Percentiles rank a stretch among this genome's conserved stretches.
phyloP scores from a whole-genome alignment of 2,888 invertebrate genomes.

The Chesias legatella region DNA sequence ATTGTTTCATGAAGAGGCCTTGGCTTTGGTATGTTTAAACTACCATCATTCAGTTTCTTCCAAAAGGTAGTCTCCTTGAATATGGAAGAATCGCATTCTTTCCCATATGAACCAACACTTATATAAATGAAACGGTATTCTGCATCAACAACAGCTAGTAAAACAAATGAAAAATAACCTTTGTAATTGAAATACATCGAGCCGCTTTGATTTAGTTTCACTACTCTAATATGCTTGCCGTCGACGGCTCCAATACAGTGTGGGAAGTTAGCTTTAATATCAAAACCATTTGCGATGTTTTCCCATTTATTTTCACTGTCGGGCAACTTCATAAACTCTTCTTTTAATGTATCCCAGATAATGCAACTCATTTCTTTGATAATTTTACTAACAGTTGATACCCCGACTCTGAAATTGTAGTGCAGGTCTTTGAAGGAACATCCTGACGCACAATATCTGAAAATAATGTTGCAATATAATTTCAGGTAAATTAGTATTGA shows the following conservation, averaged over 20 bases:
- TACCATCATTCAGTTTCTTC: no score
- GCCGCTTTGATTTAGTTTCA: constrained; percentile 12
- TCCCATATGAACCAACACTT: constrained; percentile 1
- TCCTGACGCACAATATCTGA: constrained; percentile 18
- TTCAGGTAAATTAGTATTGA: no score
- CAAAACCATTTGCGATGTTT: constrained; percentile 6
- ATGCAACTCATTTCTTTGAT: constrained; percentile 3
- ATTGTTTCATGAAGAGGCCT: no score
- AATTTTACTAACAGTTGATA: constrained; percentile 21
- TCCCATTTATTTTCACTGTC: constrained; percentile 8
- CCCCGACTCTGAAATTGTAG: constrained; percentile 9
- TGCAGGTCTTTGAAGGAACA: constrained; percentile 22
- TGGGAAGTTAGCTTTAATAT: background rate
- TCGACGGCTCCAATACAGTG: constrained; percentile 7
- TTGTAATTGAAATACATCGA: constrained; percentile 16
- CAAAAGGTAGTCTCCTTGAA: constrained; percentile 7
- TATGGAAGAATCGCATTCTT: constrained; percentile 10
- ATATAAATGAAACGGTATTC: constrained; percentile 2
- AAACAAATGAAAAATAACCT: constrained; percentile 8
- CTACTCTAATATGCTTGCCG: constrained; percentile 12
- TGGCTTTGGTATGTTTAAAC: no score
- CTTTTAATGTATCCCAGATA: no score
- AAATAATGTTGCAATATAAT: no score
- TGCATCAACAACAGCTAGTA: constrained; percentile 5
- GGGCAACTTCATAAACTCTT: no score